Evolutionary conservation across 2,797 vertebrate genomes (phyloP).

Genomic region (Chiroxiphia lanceolata): DNA sequence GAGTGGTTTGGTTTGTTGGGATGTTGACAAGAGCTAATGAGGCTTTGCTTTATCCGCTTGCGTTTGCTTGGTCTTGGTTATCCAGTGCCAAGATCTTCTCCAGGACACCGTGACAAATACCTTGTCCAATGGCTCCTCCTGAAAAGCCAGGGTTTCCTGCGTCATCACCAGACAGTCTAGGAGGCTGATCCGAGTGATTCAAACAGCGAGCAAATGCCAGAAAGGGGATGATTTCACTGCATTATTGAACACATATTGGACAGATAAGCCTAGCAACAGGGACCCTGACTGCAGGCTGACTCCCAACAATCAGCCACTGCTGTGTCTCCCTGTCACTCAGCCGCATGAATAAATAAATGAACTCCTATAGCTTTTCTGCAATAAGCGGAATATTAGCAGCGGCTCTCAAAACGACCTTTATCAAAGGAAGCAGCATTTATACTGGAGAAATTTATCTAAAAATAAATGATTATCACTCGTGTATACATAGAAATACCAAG

Average conservation of each 20-base stretch:
- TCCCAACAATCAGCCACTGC: slow-evolving; percentile 1
- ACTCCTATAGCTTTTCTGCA: neutral
- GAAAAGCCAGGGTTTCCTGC: slow-evolving; percentile 4
- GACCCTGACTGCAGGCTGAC: slow-evolving; percentile 4
- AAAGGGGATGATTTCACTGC: slow-evolving; percentile 8
- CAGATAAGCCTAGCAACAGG: slow-evolving; percentile 37
- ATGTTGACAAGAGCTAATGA: neutral
- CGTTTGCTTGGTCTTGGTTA: neutral
- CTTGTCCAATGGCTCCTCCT: neutral
- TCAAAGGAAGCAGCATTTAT: slow-evolving; percentile 38
- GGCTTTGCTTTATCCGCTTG: neutral
- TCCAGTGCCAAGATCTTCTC: neutral
- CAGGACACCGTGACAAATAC: neutral
- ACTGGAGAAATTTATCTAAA: slow-evolving; percentile 55
- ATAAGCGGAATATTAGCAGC: slow-evolving; percentile 10
- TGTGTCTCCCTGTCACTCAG: neutral
- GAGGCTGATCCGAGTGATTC: slow-evolving; percentile 20
- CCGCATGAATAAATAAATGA: slow-evolving; percentile 19
- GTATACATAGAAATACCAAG: slow-evolving; percentile 66
- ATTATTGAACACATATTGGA: neutral
- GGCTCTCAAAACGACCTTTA: slow-evolving; percentile 46
- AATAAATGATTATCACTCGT: slow-evolving; percentile 55
- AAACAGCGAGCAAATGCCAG: neutral
- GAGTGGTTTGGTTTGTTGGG: neutral
- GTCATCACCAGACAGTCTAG: neutral